Conservation (phyloP, 2,113 vertebrate genomes). For the Pyxicephalus adspersus region DNA sequence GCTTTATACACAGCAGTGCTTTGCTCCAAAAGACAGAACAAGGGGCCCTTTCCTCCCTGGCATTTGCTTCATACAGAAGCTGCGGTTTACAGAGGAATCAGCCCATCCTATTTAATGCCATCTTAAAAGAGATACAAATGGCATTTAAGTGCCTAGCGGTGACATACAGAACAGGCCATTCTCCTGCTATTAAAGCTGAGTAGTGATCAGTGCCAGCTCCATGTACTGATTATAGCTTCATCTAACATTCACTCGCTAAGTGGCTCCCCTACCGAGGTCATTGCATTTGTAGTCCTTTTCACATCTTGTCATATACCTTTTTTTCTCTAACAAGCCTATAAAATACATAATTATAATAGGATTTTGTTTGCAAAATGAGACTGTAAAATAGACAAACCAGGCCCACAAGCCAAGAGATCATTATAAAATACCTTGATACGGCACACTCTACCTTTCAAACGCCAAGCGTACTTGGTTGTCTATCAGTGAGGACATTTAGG, state of each 20-base stretch:
- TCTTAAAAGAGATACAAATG: conserved; percentile 47
- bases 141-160: conserved; percentile 44
- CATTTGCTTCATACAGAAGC: conserved; percentile 1
- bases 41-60: neutral
- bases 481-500: conserved; percentile 15
- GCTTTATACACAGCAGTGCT: neutral
- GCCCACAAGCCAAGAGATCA: conserved; percentile 34
- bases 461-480: neutral
- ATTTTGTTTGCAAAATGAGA: conserved; percentile 33
- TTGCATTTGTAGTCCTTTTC: conserved; percentile 41
- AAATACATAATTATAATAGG: conserved; percentile 42
- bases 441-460: neutral
- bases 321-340: conserved; percentile 34
- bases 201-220: conserved; percentile 46
- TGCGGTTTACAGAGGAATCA: conserved; percentile 3
- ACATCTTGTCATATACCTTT: conserved; percentile 43
- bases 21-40: neutral
- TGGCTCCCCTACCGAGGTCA: conserved; percentile 50
- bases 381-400: neutral
- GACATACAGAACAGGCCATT: conserved; percentile 52
- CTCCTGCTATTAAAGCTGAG: conserved; percentile 52
- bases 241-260: conserved; percentile 53
- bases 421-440: neutral
- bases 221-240: conserved; percentile 50
- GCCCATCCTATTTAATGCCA: conserved; percentile 19